A percentile compares a stretch with the other conserved stretches of the same genome.
Evolutionary conservation across 2,888 invertebrate species (phyloP).

Genomic region (Hydraecia micacea): DNA sequence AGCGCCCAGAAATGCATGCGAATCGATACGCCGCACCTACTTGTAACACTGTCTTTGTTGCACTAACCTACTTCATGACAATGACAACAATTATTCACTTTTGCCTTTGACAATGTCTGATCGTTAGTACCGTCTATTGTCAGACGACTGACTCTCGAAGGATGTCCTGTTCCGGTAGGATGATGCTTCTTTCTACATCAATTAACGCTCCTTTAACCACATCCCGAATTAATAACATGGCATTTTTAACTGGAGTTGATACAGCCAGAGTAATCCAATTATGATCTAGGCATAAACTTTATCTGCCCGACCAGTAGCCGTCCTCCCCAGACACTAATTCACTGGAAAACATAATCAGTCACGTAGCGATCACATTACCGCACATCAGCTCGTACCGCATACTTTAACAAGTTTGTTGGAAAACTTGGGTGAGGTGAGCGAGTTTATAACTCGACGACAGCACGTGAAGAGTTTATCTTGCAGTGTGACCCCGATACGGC

Average conservation of each 20-base stretch:
- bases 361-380: conserved; percentile 70
- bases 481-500: conserved; percentile 84
- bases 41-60: conserved; percentile 87
- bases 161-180: conserved; percentile 15
- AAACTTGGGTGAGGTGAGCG: conserved; percentile 76
- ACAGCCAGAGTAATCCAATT: conserved; percentile 31
- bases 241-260: conserved; percentile 15
- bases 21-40: conserved; percentile 86
- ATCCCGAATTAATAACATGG: background rate
- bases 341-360: conserved; percentile 64
- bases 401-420: conserved; percentile 72
- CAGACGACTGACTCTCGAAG: conserved; percentile 20
- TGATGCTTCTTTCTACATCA: conserved; percentile 6
- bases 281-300: conserved; percentile 32
- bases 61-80: conserved; percentile 83
- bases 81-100: conserved; percentile 57
- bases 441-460: conserved; percentile 79
- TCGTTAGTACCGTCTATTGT: conserved; percentile 32
- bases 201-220: conserved; percentile 16
- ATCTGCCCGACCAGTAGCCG: conserved; percentile 22
- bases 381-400: conserved; percentile 68
- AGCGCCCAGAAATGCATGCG: conserved; percentile 81
- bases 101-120: conserved; percentile 51
- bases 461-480: conserved; percentile 82
- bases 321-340: conserved; percentile 52